Conservation (phyloP, 2,888 invertebrate genomes). For the Unio delphinus region DNA sequence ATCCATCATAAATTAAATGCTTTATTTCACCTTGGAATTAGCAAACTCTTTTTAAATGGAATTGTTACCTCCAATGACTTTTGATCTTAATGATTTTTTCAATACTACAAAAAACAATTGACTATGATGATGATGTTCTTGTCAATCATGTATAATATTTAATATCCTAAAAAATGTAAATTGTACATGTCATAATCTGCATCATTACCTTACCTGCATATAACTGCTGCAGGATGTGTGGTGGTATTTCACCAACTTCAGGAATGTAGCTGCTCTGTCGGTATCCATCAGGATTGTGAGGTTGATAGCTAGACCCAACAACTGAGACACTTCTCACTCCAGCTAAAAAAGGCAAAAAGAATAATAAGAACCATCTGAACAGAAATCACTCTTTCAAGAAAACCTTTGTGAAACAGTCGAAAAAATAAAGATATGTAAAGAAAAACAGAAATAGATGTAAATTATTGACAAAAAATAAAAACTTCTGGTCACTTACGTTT, state of each 20-base stretch:
- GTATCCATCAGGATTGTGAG: slow-evolving; percentile 44
- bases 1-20: too few species aligned
- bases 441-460: too few species aligned
- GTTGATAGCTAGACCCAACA: slow-evolving; percentile 22
- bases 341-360: neutral
- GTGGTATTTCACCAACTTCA: slow-evolving; percentile 52
- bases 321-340: neutral
- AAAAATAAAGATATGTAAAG: too few species aligned
- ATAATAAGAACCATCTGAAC: neutral
- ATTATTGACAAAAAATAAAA: too few species aligned
- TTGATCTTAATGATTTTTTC: too few species aligned
- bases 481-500: too few species aligned
- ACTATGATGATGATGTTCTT: too few species aligned
- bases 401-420: too few species aligned
- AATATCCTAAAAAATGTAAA: neutral
- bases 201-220: slow-evolving; percentile 52
- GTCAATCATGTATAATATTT: neutral
- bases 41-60: too few species aligned
- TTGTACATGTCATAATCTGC: neutral
- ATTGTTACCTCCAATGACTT: neutral
- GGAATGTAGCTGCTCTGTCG: slow-evolving; percentile 51
- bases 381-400: too few species aligned
- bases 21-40: too few species aligned
- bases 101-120: too few species aligned
- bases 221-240: slow-evolving; percentile 61